These are phyloP conservation scores for Aplidium turbinatum DNA, from an alignment of 23 tunicate genomes.

Conservation along the genomic window DNA sequence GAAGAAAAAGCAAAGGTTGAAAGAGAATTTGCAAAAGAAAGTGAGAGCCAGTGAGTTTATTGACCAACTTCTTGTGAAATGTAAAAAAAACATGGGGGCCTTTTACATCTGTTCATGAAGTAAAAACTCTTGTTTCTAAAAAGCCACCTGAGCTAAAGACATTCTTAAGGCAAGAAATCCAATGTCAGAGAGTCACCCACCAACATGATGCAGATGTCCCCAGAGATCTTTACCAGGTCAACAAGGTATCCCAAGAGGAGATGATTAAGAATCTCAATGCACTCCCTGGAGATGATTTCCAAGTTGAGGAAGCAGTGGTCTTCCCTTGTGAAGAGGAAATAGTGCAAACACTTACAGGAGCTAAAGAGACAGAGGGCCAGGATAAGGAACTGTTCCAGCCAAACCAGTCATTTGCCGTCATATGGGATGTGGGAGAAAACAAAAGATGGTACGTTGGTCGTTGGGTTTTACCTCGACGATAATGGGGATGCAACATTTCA, in stretches of 20 bases:
- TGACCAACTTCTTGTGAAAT: conserved; percentile 2
- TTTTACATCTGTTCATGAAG: neutral
- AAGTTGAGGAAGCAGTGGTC: neutral
- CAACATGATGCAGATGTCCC: conserved; percentile 1
- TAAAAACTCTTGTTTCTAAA: neutral
- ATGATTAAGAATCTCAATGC: neutral
- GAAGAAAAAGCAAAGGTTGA: neutral
- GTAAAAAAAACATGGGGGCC: conserved; percentile 19
- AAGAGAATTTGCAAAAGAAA: neutral
- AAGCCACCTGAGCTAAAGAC: conserved; percentile 4
- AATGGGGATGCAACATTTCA: conserved; percentile 8
- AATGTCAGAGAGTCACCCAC: conserved; percentile 8
- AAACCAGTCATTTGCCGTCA: conserved; percentile 8
- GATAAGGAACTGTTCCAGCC: neutral
- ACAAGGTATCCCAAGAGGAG: neutral
- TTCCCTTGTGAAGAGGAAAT: conserved; percentile 9
- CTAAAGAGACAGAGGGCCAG: neutral
- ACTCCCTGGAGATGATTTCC: neutral
- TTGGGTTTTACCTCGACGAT: conserved; percentile 7
- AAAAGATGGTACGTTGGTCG: conserved; percentile 11
- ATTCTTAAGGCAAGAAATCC: conserved; percentile 3
- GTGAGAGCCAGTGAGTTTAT: conserved; percentile 17
- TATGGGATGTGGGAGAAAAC: conserved; percentile 7
- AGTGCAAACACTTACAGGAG: conserved; percentile 1
- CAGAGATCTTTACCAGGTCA: neutral